phyloP scores from a whole-genome alignment of 2,113 vertebrate genomes.

The Dendropsophus ebraccatus region DNA sequence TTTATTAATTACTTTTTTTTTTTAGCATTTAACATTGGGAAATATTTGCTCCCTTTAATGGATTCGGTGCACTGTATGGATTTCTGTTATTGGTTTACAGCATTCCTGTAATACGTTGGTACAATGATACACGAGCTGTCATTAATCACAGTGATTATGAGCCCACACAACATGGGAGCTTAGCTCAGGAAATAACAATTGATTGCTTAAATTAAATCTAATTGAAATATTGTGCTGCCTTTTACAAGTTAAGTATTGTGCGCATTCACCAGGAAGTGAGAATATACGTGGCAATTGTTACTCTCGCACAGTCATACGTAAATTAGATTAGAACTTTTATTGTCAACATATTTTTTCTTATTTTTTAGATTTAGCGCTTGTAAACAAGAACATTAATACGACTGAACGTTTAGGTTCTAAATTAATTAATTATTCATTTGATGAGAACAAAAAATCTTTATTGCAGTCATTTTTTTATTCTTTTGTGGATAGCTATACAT shows the following conservation, averaged over 20 bases:
- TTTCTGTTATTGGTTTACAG: neutral
- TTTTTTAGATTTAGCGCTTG: neutral
- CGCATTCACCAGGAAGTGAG: neutral
- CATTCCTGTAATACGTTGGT: neutral
- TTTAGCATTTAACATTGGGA: neutral
- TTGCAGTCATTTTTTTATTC: neutral
- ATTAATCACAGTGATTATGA: constrained; percentile 25
- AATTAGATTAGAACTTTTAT: constrained; percentile 4
- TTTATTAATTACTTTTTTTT: neutral
- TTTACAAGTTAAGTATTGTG: constrained; percentile 29
- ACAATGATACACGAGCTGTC: neutral
- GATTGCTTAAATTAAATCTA: constrained; percentile 42
- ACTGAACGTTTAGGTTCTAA: neutral
- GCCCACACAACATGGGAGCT: constrained; percentile 3
- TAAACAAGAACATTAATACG: constrained; percentile 1
- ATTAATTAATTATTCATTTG: neutral
- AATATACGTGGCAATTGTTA: constrained; percentile 21
- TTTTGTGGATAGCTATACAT: no score
- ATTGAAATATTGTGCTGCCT: constrained; percentile 1
- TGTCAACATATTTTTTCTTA: neutral
- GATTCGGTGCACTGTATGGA: no score
- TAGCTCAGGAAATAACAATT: constrained; percentile 46
- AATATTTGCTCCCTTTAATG: neutral
- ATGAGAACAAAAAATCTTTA: neutral
- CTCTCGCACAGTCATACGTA: neutral